Conservation (phyloP, 2,797 vertebrate genomes). For the Perodicticus potto region DNA sequence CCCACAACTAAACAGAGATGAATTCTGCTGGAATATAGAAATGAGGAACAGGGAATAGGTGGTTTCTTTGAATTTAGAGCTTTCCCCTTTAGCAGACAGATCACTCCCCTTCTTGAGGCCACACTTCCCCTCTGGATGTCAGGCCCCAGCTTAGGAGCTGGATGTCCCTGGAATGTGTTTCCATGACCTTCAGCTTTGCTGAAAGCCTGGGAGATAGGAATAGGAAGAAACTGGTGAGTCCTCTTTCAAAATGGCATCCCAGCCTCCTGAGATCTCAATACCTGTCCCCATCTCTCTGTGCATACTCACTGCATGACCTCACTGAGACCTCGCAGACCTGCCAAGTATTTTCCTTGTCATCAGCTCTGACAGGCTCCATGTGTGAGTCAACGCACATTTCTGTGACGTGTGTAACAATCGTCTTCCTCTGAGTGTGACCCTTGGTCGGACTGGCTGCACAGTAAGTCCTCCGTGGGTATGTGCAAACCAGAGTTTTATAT, state of each 20-base stretch:
- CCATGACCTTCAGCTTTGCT: background rate
- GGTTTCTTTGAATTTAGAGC: background rate
- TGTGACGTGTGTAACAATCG: background rate
- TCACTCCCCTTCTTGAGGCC: background rate
- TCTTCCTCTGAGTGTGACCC: constrained; percentile 60
- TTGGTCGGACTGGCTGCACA: background rate
- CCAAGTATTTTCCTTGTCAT: background rate
- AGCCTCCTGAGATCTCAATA: background rate
- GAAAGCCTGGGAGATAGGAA: background rate
- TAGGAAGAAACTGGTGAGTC: background rate
- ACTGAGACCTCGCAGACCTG: background rate
- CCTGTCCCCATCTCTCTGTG: background rate
- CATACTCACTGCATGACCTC: background rate
- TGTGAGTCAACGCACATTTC: background rate
- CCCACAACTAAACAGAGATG: background rate
- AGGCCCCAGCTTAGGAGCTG: background rate
- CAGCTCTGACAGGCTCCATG: background rate
- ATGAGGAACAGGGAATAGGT: background rate
- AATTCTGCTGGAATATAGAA: background rate
- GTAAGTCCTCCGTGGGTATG: constrained; percentile 53
- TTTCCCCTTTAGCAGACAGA: background rate
- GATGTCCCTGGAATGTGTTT: background rate
- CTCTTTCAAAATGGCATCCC: background rate
- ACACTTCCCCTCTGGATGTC: background rate
- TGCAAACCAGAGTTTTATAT: constrained; percentile 64